phyloP scores from a whole-genome alignment of 2,113 vertebrate genomes.

The Macaca nemestrina region DNA sequence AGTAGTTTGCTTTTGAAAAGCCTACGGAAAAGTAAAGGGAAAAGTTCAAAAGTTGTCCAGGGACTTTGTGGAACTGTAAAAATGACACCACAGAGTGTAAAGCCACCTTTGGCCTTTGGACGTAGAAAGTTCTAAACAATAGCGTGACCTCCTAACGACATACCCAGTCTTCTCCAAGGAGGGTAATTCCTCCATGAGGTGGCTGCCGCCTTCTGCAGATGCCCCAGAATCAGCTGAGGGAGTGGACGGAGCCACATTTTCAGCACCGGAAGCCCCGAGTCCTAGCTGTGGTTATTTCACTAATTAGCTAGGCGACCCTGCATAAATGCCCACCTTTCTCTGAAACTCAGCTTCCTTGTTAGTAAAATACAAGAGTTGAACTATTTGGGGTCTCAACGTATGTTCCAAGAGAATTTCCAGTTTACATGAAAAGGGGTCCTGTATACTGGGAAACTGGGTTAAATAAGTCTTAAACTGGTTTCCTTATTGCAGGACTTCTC shows the following conservation, averaged over 20 bases:
- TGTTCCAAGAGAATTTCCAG: background rate
- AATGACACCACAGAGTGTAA: conserved; percentile 12
- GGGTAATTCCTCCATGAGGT: background rate
- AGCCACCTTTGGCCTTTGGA: conserved; percentile 24
- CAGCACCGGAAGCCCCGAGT: background rate
- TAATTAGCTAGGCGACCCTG: background rate
- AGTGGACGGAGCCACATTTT: background rate
- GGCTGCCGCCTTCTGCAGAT: background rate
- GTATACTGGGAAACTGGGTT: background rate
- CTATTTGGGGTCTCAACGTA: background rate
- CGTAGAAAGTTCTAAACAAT: conserved; percentile 4
- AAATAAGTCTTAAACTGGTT: background rate
- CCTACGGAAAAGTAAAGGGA: background rate
- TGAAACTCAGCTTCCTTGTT: background rate
- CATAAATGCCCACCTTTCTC: background rate
- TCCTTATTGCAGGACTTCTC: background rate
- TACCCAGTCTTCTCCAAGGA: background rate
- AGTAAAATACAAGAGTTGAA: background rate
- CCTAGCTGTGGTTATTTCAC: background rate
- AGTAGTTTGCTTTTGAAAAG: background rate
- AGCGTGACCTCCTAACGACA: background rate
- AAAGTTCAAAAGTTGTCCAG: conserved; percentile 9
- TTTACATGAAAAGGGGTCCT: background rate
- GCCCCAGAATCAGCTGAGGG: background rate
- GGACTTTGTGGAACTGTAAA: conserved; percentile 16